Percentiles rank a stretch among this genome's conserved stretches.
Conservation (phyloP, 2,113 vertebrate genomes). For the Chloebia gouldiae region DNA sequence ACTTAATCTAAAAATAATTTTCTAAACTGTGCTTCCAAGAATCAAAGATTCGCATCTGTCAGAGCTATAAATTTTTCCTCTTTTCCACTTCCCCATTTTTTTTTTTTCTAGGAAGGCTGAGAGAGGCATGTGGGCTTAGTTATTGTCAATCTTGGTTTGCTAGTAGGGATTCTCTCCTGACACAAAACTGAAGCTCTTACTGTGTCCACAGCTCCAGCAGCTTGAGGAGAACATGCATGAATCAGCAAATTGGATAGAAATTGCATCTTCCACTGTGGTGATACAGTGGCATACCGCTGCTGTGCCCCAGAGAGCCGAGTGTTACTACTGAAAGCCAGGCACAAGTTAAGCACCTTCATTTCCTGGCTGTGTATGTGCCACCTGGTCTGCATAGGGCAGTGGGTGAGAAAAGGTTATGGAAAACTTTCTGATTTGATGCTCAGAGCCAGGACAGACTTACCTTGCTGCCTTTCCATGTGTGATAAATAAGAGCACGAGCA, state of each 20-base stretch:
- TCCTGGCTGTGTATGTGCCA: background rate
- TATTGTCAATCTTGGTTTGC: background rate
- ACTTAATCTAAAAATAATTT: conserved; percentile 49
- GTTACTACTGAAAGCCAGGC: background rate
- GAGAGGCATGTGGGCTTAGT: background rate
- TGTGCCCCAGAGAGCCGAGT: background rate
- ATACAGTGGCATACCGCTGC: fast-evolving
- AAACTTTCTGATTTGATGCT: background rate
- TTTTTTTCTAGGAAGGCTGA: background rate
- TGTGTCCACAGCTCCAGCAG: background rate
- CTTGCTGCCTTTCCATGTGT: background rate
- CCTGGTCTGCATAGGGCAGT: background rate
- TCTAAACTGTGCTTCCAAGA: conserved; percentile 49
- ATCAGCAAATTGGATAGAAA: background rate
- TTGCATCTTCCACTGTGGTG: background rate
- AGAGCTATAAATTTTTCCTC: conserved; percentile 16
- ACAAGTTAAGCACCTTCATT: background rate
- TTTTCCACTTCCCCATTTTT: background rate
- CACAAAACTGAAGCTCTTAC: background rate
- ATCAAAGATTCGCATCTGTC: conserved; percentile 41
- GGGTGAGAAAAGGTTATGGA: fast-evolving
- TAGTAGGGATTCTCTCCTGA: background rate
- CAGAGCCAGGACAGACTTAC: no score
- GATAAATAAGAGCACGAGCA: background rate
- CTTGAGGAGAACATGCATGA: background rate